Base-by-base conservation (phyloP, 1,140 invertebrate species). In the Bombus difficillimus region DNA sequence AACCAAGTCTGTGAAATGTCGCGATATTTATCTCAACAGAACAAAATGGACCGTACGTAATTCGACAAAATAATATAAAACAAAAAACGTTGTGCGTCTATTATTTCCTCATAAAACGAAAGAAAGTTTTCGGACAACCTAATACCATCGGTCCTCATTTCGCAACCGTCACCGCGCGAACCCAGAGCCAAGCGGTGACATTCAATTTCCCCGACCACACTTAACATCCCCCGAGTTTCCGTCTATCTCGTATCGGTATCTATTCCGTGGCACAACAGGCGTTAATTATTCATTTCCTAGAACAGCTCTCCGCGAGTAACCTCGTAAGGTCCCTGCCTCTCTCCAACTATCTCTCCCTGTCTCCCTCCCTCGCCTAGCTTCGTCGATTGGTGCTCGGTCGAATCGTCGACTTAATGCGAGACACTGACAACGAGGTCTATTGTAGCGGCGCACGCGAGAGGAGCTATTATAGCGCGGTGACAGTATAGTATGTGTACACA, bases 361-460 rank as follows among this genome's bases (percentile, higher is more conserved):
- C 32, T 68, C 32, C 22, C 66, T 68, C 13, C 0, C 13, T 18
- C 64, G 64, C 34, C 75, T 8, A n/a, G 37, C 57, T 62, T 25
- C 8, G 72, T 41, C 87, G 85, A 66, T 86, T 71, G 75, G 41
- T 47, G 37, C 72, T 32, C 53, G 75, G 57, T 72, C 83, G 71
- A 85, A 64, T 73, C 68, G 71, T 83, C 76, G 64, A 86, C 74
- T 87, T 86, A 86, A 91, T 76, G 83, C 75, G 85, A 89, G 79
- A 88, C 86, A 75, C 76, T 91, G 91, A 90, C 90, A 92, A 91
- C 88, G 92, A 90, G 81, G 59, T 72, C 73, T 43, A 85, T 90
- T 87, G 89, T 91, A 84, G 73, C 80, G 34, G 22, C 68, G 80
- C 39, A 76, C 72, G 76, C 76, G 86, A 85, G 86, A 85, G 81